Conservation (phyloP, 2,888 invertebrate genomes). For the Yponomeuta evonymella region DNA sequence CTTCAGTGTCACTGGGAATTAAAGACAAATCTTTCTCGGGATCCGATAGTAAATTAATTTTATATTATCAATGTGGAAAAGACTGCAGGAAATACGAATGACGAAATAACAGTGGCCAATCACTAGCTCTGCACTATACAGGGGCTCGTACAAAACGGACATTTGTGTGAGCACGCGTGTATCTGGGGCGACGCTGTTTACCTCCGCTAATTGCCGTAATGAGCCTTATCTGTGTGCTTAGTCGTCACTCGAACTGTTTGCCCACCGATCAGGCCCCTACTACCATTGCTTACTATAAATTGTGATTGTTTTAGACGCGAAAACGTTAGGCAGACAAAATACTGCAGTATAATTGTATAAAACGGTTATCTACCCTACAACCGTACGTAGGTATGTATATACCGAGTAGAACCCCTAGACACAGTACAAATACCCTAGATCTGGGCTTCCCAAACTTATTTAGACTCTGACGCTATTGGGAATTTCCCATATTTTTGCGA, state of each 20-base stretch:
- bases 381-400: not conserved
- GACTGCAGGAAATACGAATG: not conserved
- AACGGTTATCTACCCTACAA: too few relatives aligned
- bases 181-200: conserved; percentile 62
- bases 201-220: conserved; percentile 66
- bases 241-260: conserved; percentile 55
- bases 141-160: conserved; percentile 18
- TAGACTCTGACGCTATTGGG: too few relatives aligned
- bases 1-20: too few relatives aligned
- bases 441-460: too few relatives aligned
- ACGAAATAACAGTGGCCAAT: not conserved
- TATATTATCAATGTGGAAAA: not conserved
- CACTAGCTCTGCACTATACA: not conserved
- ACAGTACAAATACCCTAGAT: too few relatives aligned
- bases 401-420: too few relatives aligned
- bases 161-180: conserved; percentile 38
- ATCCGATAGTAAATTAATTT: too few relatives aligned
- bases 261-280: conserved; percentile 23
- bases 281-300: not conserved
- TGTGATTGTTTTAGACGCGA: not conserved
- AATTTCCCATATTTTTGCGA: too few relatives aligned
- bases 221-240: conserved; percentile 60
- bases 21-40: too few relatives aligned
- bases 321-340: too few relatives aligned
- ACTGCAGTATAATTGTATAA: too few relatives aligned